phyloP scores from a whole-genome alignment of 2,888 invertebrate genomes.

The Embidobia sp. region DNA sequence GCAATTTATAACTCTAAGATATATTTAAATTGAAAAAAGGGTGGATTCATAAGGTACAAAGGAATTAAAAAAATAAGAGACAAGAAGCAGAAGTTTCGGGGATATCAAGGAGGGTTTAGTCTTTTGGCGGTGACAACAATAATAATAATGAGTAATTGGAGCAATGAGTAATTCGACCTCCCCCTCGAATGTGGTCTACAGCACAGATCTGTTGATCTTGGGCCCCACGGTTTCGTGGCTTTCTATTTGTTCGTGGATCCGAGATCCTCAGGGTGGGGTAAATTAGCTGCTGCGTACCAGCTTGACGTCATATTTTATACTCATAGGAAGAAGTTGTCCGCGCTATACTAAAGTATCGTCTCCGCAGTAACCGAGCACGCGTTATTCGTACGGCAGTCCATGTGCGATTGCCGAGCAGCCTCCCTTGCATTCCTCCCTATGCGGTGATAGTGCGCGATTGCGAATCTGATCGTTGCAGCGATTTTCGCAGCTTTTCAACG shows the following conservation, averaged over 20 bases:
- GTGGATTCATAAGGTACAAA: no score
- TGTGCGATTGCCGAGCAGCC: slow-evolving; percentile 8
- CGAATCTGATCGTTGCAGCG: background rate
- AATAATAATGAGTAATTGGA: slow-evolving; percentile 42
- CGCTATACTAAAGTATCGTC: slow-evolving; percentile 42
- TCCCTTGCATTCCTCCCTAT: slow-evolving; percentile 1
- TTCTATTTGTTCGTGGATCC: slow-evolving; percentile 58
- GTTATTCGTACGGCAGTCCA: slow-evolving; percentile 17
- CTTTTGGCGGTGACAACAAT: slow-evolving; percentile 7
- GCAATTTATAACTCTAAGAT: no score
- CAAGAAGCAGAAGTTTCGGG: no score
- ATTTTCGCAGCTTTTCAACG: background rate
- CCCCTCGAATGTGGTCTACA: slow-evolving; percentile 16
- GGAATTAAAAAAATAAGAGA: background rate
- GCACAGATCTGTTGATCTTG: slow-evolving; percentile 52
- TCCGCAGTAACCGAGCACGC: slow-evolving; percentile 28
- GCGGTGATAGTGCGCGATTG: slow-evolving; percentile 20
- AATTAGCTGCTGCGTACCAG: slow-evolving; percentile 42
- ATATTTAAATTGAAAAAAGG: no score
- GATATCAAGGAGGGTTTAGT: no score
- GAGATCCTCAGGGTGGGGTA: slow-evolving; percentile 52
- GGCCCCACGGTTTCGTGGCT: slow-evolving; percentile 50
- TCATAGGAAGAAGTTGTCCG: slow-evolving; percentile 53
- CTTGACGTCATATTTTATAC: slow-evolving; percentile 57
- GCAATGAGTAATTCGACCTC: slow-evolving; percentile 52